Conservation (phyloP, 2,797 vertebrate species). For the Astyanax mexicanus region DNA sequence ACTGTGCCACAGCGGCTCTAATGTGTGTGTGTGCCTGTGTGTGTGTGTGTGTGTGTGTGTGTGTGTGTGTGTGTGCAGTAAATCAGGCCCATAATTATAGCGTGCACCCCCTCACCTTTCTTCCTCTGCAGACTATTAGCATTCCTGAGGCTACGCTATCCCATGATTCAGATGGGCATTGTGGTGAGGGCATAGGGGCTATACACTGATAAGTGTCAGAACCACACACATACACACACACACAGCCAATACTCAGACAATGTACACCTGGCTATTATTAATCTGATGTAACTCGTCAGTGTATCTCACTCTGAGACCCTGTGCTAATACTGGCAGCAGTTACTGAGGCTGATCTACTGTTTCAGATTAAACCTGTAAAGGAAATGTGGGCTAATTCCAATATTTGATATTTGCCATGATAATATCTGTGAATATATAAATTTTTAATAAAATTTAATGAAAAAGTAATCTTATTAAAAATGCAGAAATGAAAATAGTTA, state of each 20-base stretch:
- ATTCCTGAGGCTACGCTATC: slow-evolving; percentile 47
- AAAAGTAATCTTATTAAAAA: too few relatives aligned
- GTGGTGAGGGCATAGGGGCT: slow-evolving; percentile 17
- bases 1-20: slow-evolving; percentile 31
- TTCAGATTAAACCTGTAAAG: too few relatives aligned
- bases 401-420: too few relatives aligned
- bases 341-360: too few relatives aligned
- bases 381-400: too few relatives aligned
- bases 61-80: slow-evolving; percentile 55
- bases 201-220: slow-evolving; percentile 26
- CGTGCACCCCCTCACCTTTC: slow-evolving; percentile 74
- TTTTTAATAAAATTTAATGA: too few relatives aligned
- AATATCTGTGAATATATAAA: too few relatives aligned
- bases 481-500: too few relatives aligned
- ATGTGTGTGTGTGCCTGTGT: slow-evolving; percentile 37
- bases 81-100: slow-evolving; percentile 73
- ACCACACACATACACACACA: slow-evolving; percentile 11
- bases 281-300: neutral
- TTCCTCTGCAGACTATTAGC: slow-evolving; percentile 56
- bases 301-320: too few relatives aligned
- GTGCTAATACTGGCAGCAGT: too few relatives aligned
- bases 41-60: slow-evolving; percentile 51
- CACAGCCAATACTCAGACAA: neutral
- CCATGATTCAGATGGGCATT: slow-evolving; percentile 30
- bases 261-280: slow-evolving; percentile 5